Percentiles rank a stretch among this genome's conserved stretches.
Conservation (phyloP, 2,797 vertebrate species). For the Pygocentrus nattereri region DNA sequence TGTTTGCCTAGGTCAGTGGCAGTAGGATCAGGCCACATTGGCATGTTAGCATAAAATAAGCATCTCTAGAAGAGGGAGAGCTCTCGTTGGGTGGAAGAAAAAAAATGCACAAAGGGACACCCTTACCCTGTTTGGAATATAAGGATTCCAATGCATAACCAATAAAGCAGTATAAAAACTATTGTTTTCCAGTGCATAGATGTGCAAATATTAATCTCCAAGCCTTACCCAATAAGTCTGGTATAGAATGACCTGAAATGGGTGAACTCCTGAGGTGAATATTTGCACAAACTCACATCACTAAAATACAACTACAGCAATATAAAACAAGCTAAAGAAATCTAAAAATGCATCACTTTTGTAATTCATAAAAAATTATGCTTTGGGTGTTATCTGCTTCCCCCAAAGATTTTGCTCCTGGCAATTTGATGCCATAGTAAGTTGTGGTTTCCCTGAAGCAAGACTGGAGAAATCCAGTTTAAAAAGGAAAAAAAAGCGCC, state of each 20-base stretch:
- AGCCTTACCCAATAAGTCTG: neutral
- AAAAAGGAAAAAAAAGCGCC: neutral
- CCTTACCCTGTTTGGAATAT: neutral
- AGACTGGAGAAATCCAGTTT: neutral
- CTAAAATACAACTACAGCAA: neutral
- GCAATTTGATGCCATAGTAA: too few relatives aligned
- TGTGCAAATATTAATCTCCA: neutral
- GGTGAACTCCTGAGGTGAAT: neutral
- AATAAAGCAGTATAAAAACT: neutral
- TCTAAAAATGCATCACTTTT: too few relatives aligned
- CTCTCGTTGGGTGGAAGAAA: conserved; percentile 32
- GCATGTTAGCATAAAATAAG: conserved; percentile 51
- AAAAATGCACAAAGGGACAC: neutral
- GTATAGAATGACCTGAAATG: neutral
- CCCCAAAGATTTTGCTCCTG: neutral
- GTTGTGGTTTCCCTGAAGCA: too few relatives aligned
- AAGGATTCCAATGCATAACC: neutral
- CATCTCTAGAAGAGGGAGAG: conserved; percentile 73
- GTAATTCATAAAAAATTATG: neutral
- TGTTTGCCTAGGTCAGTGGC: conserved; percentile 66
- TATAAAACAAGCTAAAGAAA: neutral
- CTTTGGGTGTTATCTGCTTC: neutral
- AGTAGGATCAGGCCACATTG: neutral
- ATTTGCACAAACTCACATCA: neutral
- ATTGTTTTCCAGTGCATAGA: neutral